phyloP scores from a whole-genome alignment of 2,888 invertebrate species.

The Orthosia gracilis region DNA sequence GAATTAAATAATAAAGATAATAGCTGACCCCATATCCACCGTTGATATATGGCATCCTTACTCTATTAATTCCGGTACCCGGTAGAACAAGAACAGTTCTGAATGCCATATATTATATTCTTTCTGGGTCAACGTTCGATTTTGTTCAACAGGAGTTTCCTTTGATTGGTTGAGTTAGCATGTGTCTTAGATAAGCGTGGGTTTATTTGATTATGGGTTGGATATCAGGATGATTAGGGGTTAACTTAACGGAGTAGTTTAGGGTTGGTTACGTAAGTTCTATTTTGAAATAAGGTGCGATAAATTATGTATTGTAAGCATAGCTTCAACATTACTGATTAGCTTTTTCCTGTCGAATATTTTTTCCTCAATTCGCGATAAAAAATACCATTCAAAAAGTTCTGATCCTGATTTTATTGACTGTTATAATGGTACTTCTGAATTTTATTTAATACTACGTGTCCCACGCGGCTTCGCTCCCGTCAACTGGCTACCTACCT shows the following conservation, averaged over 20 bases:
- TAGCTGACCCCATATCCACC: conserved; percentile 24
- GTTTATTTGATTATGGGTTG: conserved; percentile 19
- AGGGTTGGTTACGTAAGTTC: not conserved
- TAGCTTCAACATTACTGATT: not conserved
- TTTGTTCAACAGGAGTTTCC: conserved; percentile 11
- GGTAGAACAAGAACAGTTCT: conserved; percentile 21
- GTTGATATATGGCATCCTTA: conserved; percentile 35
- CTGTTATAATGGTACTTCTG: too few relatives aligned
- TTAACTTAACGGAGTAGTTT: not conserved
- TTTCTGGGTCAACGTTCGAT: conserved; percentile 37
- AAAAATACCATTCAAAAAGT: too few relatives aligned
- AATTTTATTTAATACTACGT: too few relatives aligned
- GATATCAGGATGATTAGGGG: conserved; percentile 9
- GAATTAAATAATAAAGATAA: not conserved
- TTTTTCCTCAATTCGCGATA: too few relatives aligned
- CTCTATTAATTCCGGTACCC: conserved; percentile 45
- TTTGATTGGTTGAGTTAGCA: conserved; percentile 31
- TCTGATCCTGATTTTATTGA: too few relatives aligned
- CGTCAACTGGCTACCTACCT: too few relatives aligned
- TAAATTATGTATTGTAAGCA: not conserved
- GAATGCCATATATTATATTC: conserved; percentile 35
- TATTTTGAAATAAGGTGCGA: not conserved
- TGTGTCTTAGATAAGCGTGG: conserved; percentile 36
- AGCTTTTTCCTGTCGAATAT: too few relatives aligned
- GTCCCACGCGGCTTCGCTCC: too few relatives aligned